Percentiles rank a stretch among this genome's conserved stretches.
Conservation (phyloP, 2,888 invertebrate species). For the Parasteatoda lunata region DNA sequence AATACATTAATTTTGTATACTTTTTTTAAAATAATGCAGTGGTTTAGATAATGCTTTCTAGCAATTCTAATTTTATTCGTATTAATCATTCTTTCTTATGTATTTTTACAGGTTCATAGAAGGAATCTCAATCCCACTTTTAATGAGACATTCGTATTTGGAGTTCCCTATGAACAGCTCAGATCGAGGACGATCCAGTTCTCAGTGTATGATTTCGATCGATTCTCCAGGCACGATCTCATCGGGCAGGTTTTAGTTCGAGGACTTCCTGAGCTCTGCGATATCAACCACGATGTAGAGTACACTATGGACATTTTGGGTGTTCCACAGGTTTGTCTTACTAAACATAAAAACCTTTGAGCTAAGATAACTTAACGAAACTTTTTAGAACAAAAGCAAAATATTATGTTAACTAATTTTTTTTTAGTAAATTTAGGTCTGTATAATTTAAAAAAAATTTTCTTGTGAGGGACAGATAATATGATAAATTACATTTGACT, state of each 20-base stretch:
- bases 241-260: conserved; percentile 89
- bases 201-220: conserved; percentile 90
- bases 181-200: conserved; percentile 86
- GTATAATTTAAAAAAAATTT: no score
- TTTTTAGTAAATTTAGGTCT: no score
- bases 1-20: no score
- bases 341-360: neutral
- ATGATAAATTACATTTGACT: no score
- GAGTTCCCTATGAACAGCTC: conserved; percentile 85
- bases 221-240: conserved; percentile 89
- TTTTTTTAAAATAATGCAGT: no score
- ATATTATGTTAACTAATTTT: no score
- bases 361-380: no score
- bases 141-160: conserved; percentile 89
- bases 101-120: conserved; percentile 79
- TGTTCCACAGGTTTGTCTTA: conserved; percentile 80
- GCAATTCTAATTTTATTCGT: no score
- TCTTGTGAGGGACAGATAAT: no score
- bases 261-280: conserved; percentile 85
- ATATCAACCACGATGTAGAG: conserved; percentile 86
- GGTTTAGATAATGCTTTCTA: no score
- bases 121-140: conserved; percentile 87
- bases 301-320: conserved; percentile 90
- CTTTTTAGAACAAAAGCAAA: no score
- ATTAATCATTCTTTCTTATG: no score